These are phyloP conservation scores for Acanthoscelides obtectus DNA, from an alignment of 2,888 invertebrate genomes.

Conservation along the genomic window DNA sequence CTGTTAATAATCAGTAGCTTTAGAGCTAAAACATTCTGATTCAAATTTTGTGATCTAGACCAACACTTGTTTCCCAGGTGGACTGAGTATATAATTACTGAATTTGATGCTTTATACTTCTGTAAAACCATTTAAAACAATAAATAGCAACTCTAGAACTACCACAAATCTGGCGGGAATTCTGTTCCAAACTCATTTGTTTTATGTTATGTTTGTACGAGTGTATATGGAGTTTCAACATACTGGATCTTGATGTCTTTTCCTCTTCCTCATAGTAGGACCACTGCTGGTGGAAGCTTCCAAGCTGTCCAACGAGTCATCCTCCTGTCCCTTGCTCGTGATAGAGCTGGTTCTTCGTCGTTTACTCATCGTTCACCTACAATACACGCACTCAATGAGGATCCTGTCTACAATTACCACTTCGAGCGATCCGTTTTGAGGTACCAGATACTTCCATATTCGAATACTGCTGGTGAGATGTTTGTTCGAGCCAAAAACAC, in stretches of 20 bases:
- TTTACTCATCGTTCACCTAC: slow-evolving; percentile 60
- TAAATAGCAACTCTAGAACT: too few relatives aligned
- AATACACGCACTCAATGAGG: neutral
- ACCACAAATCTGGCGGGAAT: too few relatives aligned
- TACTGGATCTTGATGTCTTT: slow-evolving; percentile 74
- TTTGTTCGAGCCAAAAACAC: slow-evolving; percentile 10
- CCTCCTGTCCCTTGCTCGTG: slow-evolving; percentile 69
- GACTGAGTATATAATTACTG: too few relatives aligned
- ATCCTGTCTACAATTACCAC: neutral
- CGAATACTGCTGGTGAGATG: neutral
- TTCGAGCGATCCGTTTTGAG: neutral
- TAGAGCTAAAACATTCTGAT: too few relatives aligned
- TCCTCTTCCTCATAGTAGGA: slow-evolving; percentile 55
- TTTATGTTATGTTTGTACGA: too few relatives aligned
- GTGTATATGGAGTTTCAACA: slow-evolving; percentile 31
- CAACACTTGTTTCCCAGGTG: too few relatives aligned
- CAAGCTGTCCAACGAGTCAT: slow-evolving; percentile 67
- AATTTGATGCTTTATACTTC: too few relatives aligned
- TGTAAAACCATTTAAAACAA: too few relatives aligned
- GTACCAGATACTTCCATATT: neutral
- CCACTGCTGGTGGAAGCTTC: slow-evolving; percentile 52
- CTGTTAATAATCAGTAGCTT: too few relatives aligned
- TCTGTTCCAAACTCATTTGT: too few relatives aligned
- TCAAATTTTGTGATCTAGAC: too few relatives aligned
- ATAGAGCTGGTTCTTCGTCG: slow-evolving; percentile 79